Conservation (phyloP, 1,140 invertebrate species). For the Cyphomyrmex costatus region DNA sequence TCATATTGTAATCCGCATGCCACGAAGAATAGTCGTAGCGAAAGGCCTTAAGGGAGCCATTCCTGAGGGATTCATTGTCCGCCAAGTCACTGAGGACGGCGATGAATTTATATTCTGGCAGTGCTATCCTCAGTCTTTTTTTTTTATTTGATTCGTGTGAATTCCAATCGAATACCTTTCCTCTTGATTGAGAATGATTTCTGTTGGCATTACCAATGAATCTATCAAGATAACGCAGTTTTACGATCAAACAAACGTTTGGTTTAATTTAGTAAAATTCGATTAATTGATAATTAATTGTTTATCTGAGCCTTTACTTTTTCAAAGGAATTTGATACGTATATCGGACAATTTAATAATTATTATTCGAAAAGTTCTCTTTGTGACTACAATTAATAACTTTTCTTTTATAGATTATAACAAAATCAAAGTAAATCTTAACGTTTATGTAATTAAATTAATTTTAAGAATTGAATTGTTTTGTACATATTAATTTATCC, state of each 20-base stretch:
- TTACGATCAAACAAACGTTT: not conserved
- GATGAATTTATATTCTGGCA: constrained; percentile 48
- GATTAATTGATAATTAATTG: not conserved
- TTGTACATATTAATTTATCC: not conserved
- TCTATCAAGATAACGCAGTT: not conserved
- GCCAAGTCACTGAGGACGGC: constrained; percentile 3
- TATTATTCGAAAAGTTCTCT: not conserved
- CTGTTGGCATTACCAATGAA: constrained; percentile 11
- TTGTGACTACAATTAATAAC: not conserved
- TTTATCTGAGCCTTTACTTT: not conserved
- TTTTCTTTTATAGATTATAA: not conserved
- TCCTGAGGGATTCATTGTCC: constrained; percentile 10
- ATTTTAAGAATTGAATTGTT: not conserved
- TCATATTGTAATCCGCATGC: constrained; percentile 39
- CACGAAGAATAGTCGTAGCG: constrained; percentile 22
- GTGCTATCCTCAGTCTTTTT: constrained; percentile 9
- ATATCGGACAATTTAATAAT: not conserved
- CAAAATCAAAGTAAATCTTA: not conserved
- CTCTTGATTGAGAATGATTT: not conserved
- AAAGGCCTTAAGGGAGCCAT: constrained; percentile 23
- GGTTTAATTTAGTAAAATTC: constrained; percentile 19
- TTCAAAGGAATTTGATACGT: not conserved
- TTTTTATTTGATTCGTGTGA: constrained; percentile 41
- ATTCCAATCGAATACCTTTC: constrained; percentile 16
- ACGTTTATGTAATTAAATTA: not conserved